Percentiles rank a stretch among this genome's conserved stretches.
Conservation (phyloP, 2,113 vertebrate species). For the Epinephelus fuscoguttatus region DNA sequence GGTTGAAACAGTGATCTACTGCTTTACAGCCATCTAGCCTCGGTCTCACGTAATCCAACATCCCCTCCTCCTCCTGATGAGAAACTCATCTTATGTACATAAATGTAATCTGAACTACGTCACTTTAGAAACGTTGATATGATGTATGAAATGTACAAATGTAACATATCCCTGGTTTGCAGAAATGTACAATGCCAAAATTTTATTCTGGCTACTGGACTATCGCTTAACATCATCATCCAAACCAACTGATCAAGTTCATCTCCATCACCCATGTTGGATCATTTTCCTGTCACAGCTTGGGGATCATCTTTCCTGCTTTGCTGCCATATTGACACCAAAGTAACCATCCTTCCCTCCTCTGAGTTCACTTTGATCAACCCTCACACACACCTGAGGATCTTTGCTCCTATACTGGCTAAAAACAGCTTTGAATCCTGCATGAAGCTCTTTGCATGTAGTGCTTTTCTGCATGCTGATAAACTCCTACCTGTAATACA, state of each 20-base stretch:
- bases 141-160: too few relatives aligned
- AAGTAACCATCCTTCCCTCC: constrained; percentile 55
- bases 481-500: constrained; percentile 9
- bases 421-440: constrained; percentile 47
- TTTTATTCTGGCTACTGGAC: too few relatives aligned
- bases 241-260: constrained; percentile 54
- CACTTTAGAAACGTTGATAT: too few relatives aligned
- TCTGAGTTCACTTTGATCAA: constrained; percentile 19
- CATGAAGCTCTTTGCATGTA: constrained; percentile 51
- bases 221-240: constrained; percentile 47
- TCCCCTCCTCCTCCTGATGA: too few relatives aligned
- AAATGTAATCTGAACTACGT: too few relatives aligned
- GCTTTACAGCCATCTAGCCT: too few relatives aligned
- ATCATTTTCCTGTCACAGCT: constrained; percentile 46
- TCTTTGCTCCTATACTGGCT: not conserved
- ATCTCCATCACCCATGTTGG: constrained; percentile 44
- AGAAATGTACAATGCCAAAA: too few relatives aligned
- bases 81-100: too few relatives aligned
- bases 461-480: constrained; percentile 13
- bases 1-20: too few relatives aligned
- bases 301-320: constrained; percentile 57
- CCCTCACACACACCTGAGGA: constrained; percentile 31
- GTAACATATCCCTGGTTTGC: too few relatives aligned
- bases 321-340: constrained; percentile 43
- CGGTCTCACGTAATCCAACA: too few relatives aligned